These are phyloP conservation scores for Lanius ludovicianus DNA, from an alignment of 2,113 vertebrate species.

Conservation along the genomic window DNA sequence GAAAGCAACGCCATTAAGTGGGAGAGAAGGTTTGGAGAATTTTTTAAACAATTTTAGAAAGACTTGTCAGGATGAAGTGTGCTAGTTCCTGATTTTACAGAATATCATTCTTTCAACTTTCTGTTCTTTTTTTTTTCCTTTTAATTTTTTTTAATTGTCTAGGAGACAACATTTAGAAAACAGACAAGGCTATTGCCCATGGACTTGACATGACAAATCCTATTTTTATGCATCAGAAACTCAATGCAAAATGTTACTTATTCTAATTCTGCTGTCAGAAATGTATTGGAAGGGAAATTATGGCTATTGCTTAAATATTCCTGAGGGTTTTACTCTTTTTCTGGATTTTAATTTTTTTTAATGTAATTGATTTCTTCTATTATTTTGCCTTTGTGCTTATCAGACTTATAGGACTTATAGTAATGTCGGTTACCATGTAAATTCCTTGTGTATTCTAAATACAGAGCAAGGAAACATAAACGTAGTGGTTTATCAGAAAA, in stretches of 20 bases:
- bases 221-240: neutral
- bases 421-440: neutral
- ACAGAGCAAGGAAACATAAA: neutral
- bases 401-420: neutral
- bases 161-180: neutral
- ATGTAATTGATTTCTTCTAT: neutral
- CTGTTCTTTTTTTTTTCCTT: rapidly evolving
- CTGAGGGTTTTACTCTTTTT: neutral
- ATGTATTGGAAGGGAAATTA: neutral
- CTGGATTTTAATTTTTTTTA: neutral
- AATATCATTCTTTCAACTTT: neutral
- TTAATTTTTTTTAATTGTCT: neutral
- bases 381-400: neutral
- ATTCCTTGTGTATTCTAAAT: neutral
- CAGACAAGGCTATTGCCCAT: neutral
- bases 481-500: neutral
- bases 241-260: neutral
- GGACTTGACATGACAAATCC: neutral
- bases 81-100: neutral
- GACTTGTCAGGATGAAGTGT: neutral
- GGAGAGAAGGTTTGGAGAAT: neutral
- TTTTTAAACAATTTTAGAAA: neutral
- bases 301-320: neutral
- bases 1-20: neutral
- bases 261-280: neutral